phyloP scores from a whole-genome alignment of 2,888 invertebrate genomes.

The Meiosimyza decipiens region DNA sequence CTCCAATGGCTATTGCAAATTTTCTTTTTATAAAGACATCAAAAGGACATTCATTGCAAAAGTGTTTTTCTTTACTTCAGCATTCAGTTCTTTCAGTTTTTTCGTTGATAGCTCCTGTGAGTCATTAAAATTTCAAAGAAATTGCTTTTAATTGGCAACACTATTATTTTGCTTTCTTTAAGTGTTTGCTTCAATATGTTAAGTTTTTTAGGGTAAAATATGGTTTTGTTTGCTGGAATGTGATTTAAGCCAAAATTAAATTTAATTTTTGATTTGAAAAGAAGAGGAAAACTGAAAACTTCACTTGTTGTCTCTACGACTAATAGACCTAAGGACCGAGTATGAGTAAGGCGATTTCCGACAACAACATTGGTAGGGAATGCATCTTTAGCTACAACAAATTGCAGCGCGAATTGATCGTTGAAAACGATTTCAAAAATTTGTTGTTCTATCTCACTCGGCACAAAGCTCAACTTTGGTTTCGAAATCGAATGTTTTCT shows the following conservation, averaged over 20 bases:
- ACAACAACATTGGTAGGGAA: no score
- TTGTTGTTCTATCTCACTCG: no score
- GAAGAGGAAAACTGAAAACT: neutral
- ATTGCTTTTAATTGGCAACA: constrained; percentile 35
- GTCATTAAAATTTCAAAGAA: constrained; percentile 23
- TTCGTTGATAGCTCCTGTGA: constrained; percentile 6
- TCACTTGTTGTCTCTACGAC: neutral
- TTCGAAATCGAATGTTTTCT: no score
- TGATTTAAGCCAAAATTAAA: neutral
- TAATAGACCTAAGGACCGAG: neutral
- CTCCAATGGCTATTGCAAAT: constrained; percentile 7
- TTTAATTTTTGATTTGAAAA: neutral
- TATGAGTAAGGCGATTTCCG: no score
- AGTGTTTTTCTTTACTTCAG: constrained; percentile 21
- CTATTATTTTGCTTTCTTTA: neutral
- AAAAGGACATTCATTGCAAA: constrained; percentile 13
- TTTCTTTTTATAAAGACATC: constrained; percentile 4
- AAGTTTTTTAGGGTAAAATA: neutral
- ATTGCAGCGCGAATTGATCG: no score
- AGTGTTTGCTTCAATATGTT: neutral
- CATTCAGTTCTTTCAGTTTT: neutral
- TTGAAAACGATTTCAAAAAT: no score
- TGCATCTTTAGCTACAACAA: no score
- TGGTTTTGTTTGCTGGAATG: neutral
- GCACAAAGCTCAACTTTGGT: no score